Base-by-base conservation (phyloP, 30 jellyfish, hydroid and myxozoan species). In the Turritopsis rubra region DNA sequence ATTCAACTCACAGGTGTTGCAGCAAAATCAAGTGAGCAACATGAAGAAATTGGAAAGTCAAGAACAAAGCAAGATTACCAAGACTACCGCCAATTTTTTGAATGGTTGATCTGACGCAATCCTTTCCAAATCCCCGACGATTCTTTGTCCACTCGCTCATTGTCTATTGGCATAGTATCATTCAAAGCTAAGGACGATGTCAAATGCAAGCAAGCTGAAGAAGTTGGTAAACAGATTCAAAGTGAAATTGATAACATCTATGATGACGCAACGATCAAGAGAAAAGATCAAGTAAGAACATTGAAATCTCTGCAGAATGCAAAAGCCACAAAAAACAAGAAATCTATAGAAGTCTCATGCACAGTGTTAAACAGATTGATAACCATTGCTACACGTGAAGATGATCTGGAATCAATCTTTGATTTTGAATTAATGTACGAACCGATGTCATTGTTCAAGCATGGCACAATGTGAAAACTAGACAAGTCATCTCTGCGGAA, bases 21-120 rank as follows among this genome's bases (percentile, higher is more conserved):
- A 18, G 68, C 76, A 21, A 87, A 72, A 22, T 21, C 93, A 8
- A 81, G 90, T 54, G 95, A 81, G 71, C 95, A 87, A 73, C 91
- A 87, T 66, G 83, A 52, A 25, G 91, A 81, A 28, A 52, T 81
- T 21, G 89, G 90, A 20, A 54, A 71, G 65, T 17, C 92, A 73
- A 72, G 91, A 81, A 71, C 66, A 20, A 29, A 29, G 17, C 87
- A 71, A 60, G 91, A 85, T 70, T 66, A 66, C 66, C 26, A 79
- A n/a, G 89, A 85, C 29, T 21, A 31, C 25, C 79, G 25, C 5
- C 25, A 70, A 52, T 28, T 85, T 30, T 24, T 21, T 17, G 29
- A 65, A 26, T 68, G 88, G 90, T 53, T 85, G 16, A 21, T 18
- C 66, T 1, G 9, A 3, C 53, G 72, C 8, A 79, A 83, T 53